Base-by-base conservation (phyloP, 2,113 vertebrate genomes). In the Hydrolagus affinis region DNA sequence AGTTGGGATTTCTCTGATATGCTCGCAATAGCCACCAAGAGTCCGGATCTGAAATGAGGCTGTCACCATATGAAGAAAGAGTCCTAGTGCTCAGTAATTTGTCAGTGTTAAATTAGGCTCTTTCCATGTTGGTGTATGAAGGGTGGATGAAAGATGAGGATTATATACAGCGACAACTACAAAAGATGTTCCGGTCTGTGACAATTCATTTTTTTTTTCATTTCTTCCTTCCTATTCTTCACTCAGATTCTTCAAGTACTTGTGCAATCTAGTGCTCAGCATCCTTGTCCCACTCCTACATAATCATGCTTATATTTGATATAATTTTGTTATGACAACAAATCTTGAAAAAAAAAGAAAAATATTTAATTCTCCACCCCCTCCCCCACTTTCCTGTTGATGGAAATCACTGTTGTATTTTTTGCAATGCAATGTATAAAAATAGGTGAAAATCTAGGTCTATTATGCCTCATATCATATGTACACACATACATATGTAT, bases 71-170 rank as follows among this genome's bases (percentile, higher is more conserved):
- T 0, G 0, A 89, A 78, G 86, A 74, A 85, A 59, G 70, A 87
- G 71, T 71, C 64, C 25, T 68, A 21, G 69, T 32, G 59, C 86
- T 89, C 3, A 23, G 23, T 88, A 76, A 89, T 89, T 88, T 86
- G 72, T 83, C 3, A 56, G 78, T 15, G 85, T 87, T 86, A 88
- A 30, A 71, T 88, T 88, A 86, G 86, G 66, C 85, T 87, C 17
- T 88, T 89, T 85, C 17, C 86, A 1, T 0, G 0, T 68, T 21
- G 85, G 85, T 88, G 85, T 86, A 69, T 89, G 44, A 89, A 88
- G 88, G 88, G 74, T 87, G 57, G 59, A 71, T 57, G 86, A 75
- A 59, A 75, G 19, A 86, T 32, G 86, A 90, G 87, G 17, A 77
- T 77, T 77, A 23, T 56, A 78, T 56, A 62, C 32, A 62, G 8